These are phyloP conservation scores for Chlorops oryzae DNA, from an alignment of 1,140 invertebrate genomes.

Conservation along the genomic window DNA sequence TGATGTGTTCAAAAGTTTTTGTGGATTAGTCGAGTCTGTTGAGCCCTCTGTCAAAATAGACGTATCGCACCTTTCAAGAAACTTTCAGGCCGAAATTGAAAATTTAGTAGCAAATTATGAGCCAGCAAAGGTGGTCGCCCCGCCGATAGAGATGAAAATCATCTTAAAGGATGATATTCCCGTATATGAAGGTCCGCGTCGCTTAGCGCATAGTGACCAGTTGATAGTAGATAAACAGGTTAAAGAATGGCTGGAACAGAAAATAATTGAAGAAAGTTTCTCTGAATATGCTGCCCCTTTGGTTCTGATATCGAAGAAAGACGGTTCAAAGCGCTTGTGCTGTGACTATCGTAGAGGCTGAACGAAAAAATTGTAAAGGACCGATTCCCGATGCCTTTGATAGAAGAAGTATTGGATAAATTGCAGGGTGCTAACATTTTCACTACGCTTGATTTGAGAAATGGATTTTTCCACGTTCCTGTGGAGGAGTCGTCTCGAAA, in stretches of 20 bases:
- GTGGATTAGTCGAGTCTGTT: too few species aligned
- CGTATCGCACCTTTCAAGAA: too few species aligned
- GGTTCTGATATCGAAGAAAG: slow-evolving; percentile 9
- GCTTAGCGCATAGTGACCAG: too few species aligned
- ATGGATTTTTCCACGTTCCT: neutral
- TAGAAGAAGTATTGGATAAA: slow-evolving; percentile 1
- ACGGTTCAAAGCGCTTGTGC: slow-evolving; percentile 6
- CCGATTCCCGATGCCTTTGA: neutral
- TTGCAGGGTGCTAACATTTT: neutral
- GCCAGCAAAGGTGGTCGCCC: too few species aligned
- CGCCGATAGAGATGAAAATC: too few species aligned
- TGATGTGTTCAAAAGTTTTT: too few species aligned
- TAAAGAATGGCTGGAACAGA: slow-evolving; percentile 22
- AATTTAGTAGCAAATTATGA: too few species aligned
- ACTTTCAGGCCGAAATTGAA: too few species aligned
- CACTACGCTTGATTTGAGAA: neutral
- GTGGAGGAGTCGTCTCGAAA: too few species aligned
- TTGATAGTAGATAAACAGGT: slow-evolving; percentile 19
- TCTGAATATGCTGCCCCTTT: slow-evolving; percentile 17
- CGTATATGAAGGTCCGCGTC: too few species aligned
- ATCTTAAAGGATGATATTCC: too few species aligned
- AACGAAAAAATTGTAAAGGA: slow-evolving; percentile 4
- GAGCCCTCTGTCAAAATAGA: too few species aligned
- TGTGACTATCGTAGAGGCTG: neutral
- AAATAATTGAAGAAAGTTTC: slow-evolving; percentile 21